These are phyloP conservation scores for Ennomos erosarius DNA, from an alignment of 2,888 invertebrate genomes.

Conservation along the genomic window DNA sequence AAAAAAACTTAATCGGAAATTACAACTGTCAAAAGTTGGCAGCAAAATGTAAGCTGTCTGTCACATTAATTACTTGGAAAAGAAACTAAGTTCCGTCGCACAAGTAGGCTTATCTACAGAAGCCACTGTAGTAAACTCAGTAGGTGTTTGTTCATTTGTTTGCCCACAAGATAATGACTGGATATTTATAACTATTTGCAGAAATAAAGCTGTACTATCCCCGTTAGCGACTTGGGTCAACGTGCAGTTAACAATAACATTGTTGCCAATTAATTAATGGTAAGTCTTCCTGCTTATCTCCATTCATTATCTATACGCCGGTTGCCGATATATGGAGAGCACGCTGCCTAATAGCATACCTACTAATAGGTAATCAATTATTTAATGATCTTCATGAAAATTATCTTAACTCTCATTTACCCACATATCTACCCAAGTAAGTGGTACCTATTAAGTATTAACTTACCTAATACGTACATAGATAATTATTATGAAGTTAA, in stretches of 20 bases:
- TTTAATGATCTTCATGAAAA: slow-evolving; percentile 1
- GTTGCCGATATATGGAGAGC: slow-evolving; percentile 3
- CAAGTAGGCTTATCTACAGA: slow-evolving; percentile 55
- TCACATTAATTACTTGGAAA: not conserved
- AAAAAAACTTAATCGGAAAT: slow-evolving; percentile 5
- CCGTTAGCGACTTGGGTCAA: slow-evolving; percentile 46
- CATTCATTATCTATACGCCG: not conserved
- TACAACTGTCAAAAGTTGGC: slow-evolving; percentile 17
- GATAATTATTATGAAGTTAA: no score
- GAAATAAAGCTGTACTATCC: slow-evolving; percentile 45
- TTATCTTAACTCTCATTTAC: no score
- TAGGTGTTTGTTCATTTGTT: slow-evolving; percentile 57
- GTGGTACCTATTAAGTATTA: no score
- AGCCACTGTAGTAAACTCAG: slow-evolving; percentile 40
- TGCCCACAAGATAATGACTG: slow-evolving; percentile 63
- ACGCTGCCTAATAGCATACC: slow-evolving; percentile 3
- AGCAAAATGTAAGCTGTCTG: slow-evolving; percentile 9
- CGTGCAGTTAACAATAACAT: slow-evolving; percentile 52
- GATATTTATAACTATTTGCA: slow-evolving; percentile 36
- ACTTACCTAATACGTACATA: no score
- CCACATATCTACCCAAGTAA: no score
- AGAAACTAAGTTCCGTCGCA: slow-evolving; percentile 16
- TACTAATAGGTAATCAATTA: no score
- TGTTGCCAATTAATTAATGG: slow-evolving; percentile 38
- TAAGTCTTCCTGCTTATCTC: slow-evolving; percentile 1